Percentiles rank a stretch among this genome's conserved stretches.
Conservation (phyloP, 2,113 vertebrate species). For the Anser cygnoides region DNA sequence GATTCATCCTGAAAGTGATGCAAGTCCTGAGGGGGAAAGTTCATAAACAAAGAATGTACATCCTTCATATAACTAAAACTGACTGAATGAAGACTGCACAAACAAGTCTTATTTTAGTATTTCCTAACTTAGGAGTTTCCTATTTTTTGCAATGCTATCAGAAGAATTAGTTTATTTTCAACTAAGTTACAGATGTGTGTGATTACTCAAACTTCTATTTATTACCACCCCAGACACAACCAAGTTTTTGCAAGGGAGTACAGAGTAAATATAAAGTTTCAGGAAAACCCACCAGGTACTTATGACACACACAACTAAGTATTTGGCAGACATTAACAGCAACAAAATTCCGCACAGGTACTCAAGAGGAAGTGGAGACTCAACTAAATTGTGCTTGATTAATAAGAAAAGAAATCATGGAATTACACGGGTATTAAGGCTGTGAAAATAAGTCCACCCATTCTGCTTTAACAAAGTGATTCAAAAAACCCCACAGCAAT, state of each 20-base stretch:
- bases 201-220: neutral
- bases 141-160: neutral
- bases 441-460: neutral
- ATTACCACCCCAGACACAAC: neutral
- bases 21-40: neutral
- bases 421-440: neutral
- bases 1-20: neutral
- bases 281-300: constrained; percentile 1
- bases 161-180: constrained; percentile 8
- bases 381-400: neutral
- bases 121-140: neutral
- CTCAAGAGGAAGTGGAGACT: neutral
- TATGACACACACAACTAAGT: neutral
- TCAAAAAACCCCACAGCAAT: rapidly evolving
- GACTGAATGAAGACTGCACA: neutral
- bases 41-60: neutral
- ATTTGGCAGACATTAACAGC: neutral
- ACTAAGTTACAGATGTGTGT: neutral
- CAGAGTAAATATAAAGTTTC: neutral
- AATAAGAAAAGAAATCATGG: neutral
- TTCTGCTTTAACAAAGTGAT: neutral
- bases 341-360: neutral
- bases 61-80: neutral
- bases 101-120: neutral
- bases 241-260: neutral